Conservation (phyloP, 2,113 vertebrate genomes). For the Pseudorasbora parva region DNA sequence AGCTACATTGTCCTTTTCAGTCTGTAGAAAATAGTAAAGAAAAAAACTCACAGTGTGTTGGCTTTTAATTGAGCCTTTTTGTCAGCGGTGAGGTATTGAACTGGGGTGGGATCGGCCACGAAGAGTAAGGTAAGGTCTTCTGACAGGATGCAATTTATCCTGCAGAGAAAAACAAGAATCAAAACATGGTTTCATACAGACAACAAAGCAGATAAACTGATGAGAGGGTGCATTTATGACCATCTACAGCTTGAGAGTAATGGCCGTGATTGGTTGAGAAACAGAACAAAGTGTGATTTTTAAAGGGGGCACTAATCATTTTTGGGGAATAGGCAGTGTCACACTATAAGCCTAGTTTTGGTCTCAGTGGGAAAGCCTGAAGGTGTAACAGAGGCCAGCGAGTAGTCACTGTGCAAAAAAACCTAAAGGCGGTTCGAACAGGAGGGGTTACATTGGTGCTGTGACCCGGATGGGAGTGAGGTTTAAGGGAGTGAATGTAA, state of each 20-base stretch:
- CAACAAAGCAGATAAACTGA: not conserved
- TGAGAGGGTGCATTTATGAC: not conserved
- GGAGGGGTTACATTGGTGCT: too few relatives aligned
- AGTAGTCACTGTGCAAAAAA: too few relatives aligned
- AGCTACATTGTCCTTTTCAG: not conserved
- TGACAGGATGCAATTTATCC: slow-evolving; percentile 17
- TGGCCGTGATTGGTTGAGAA: not conserved
- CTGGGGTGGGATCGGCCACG: not conserved
- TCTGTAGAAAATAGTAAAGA: not conserved
- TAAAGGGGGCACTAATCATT: slow-evolving; percentile 1
- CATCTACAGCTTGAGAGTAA: not conserved
- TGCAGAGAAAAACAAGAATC: not conserved
- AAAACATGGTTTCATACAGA: not conserved
- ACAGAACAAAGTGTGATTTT: not conserved
- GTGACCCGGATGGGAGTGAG: too few relatives aligned
- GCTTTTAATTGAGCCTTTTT: slow-evolving; percentile 19
- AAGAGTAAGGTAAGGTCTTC: not conserved
- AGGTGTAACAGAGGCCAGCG: too few relatives aligned
- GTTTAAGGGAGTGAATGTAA: too few relatives aligned
- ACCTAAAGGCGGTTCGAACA: too few relatives aligned
- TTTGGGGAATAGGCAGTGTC: not conserved
- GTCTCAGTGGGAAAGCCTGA: slow-evolving; percentile 29
- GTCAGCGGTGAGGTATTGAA: not conserved
- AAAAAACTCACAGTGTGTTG: not conserved
- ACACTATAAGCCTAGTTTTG: slow-evolving; percentile 2